Base-by-base conservation (phyloP, 2,888 invertebrate genomes). In the Metalampra italica region DNA sequence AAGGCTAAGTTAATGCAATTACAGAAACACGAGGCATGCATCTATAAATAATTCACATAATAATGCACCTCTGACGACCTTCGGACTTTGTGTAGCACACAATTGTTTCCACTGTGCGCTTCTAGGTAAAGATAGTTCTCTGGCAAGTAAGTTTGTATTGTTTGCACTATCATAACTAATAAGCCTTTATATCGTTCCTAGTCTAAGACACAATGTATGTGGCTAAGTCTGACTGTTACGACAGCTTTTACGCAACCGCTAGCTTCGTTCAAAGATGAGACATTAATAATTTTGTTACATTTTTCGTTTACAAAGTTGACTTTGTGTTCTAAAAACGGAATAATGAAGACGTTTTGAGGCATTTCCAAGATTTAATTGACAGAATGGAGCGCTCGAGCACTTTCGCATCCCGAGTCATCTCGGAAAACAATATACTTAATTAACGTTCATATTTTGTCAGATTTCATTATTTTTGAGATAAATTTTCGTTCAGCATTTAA, bases 141-240 rank as follows among this genome's bases (percentile, higher is more conserved):
- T 41, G 48, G 51, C 53, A 59, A 59, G 52, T 54, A 72, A 72
- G 69, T 74, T 74, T 60, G 65, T 57, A 72, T 74, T 74, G 74
- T 73, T 59, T 63, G 54, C 59, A 55, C 53, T 55, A 61, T 62
- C 65, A 62, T 72, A 72, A 70, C 74, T 68, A 70, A 67, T 66
- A 65, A 62, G 57, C 68, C 71, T 73, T 71, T 68, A 75, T 76
- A 51, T 47, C 47, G 51, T 40, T 47, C 15, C 46, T 9, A 8
- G 15, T 43, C 29, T 43, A 39, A 9, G 30, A 13, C 9, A 45
- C 42, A 42, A 30, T 42, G 30, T 42, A 42, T 29, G 41, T 12
- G 39, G 39, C 14, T 39, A 8, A 39, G 9, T 14, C 39, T 5
- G 9, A 11, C 3, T 14, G 39, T 9, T 7, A 8, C 11, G n/a